phyloP scores from a whole-genome alignment of 2,888 invertebrate species.

The Lasioglossum marginatum region DNA sequence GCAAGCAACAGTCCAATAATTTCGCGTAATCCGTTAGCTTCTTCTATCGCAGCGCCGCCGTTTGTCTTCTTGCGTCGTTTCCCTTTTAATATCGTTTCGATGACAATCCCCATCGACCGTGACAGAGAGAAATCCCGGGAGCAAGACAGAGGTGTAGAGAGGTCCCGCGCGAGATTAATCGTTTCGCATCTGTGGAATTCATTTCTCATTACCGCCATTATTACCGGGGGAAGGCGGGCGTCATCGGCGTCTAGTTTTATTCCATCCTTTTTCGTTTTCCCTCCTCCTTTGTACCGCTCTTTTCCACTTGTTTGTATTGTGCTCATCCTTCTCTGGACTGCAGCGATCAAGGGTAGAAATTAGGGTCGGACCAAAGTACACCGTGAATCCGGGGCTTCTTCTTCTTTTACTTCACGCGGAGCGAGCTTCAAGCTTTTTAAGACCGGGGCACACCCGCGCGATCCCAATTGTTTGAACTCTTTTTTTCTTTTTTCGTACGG shows the following conservation, averaged over 20 bases:
- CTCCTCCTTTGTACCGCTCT: constrained; percentile 31
- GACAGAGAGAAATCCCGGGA: constrained; percentile 31
- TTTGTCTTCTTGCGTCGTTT: constrained; percentile 37
- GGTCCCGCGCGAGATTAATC: constrained; percentile 67
- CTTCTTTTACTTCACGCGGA: neutral
- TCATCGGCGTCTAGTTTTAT: constrained; percentile 36
- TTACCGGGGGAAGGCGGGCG: constrained; percentile 33
- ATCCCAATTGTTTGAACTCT: neutral
- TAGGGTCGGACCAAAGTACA: constrained; percentile 57
- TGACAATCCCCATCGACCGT: constrained; percentile 44
- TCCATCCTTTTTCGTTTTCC: constrained; percentile 7
- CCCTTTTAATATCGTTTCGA: constrained; percentile 45
- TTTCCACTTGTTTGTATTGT: constrained; percentile 47
- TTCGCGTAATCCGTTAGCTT: constrained; percentile 15
- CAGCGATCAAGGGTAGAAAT: constrained; percentile 65
- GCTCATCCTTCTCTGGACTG: constrained; percentile 56
- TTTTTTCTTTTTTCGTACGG: neutral
- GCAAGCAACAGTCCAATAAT: constrained; percentile 19
- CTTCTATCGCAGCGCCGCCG: constrained; percentile 6
- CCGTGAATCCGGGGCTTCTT: constrained; percentile 57
- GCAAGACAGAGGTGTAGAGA: neutral
- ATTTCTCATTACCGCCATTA: constrained; percentile 63
- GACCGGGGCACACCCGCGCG: neutral
- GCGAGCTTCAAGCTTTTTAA: neutral
- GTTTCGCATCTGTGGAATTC: constrained; percentile 70